Evolutionary conservation across 2,888 invertebrate species (phyloP).

Genomic region (Pristionchus fissidentatus): DNA sequence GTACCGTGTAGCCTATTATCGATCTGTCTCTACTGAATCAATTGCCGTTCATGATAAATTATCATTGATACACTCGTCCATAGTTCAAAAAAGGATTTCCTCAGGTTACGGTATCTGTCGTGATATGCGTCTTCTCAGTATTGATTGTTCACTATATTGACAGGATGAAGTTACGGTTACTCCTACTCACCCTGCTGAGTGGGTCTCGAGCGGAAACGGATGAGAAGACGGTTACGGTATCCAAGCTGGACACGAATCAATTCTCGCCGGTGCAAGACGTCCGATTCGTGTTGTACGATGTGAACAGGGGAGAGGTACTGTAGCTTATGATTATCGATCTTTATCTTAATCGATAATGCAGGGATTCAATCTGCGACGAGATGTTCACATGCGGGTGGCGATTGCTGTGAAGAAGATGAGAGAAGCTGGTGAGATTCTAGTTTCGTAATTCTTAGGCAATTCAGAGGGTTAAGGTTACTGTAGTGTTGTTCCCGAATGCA

Average conservation of each 20-base stretch:
- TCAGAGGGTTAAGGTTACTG: background rate
- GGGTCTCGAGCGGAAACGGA: background rate
- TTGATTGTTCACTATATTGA: background rate
- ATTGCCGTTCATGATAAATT: constrained; percentile 26
- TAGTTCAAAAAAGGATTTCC: background rate
- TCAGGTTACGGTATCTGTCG: background rate
- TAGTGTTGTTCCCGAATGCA: background rate
- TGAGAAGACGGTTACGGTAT: constrained; percentile 51
- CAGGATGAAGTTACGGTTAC: constrained; percentile 23
- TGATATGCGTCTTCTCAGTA: background rate
- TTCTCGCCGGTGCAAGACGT: constrained; percentile 53
- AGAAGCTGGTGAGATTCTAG: constrained; percentile 72
- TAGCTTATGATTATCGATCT: background rate
- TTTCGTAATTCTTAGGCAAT: background rate
- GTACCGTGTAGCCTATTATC: constrained; percentile 24
- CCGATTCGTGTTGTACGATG: constrained; percentile 89
- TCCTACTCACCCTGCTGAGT: background rate
- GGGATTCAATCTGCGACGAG: constrained; percentile 95
- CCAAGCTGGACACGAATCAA: constrained; percentile 53
- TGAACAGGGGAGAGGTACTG: constrained; percentile 87
- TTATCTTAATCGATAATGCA: constrained; percentile 76
- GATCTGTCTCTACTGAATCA: constrained; percentile 30
- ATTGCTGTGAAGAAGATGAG: constrained; percentile 85
- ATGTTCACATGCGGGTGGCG: constrained; percentile 94
- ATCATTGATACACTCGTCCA: background rate